Percentiles rank a stretch among this genome's conserved stretches.
phyloP scores from a whole-genome alignment of 2,888 invertebrate species.

The Acanthosoma haemorrhoidale region DNA sequence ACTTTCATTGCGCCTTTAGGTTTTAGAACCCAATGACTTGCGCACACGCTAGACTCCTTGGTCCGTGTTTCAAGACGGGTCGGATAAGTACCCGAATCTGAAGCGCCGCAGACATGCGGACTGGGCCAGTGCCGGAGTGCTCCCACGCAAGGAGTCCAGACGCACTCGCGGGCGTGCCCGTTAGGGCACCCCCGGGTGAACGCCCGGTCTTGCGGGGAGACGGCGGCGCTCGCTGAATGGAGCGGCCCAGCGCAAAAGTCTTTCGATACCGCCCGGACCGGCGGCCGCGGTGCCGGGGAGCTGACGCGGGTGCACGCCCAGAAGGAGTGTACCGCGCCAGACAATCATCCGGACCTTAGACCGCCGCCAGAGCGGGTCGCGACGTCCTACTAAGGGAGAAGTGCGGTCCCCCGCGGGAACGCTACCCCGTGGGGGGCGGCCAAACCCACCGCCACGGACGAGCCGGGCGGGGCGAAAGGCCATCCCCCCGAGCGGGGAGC shows the following conservation, averaged over 20 bases:
- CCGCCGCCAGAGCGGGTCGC: slow-evolving; percentile 30
- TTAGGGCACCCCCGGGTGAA: background rate
- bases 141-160: slow-evolving; percentile 41
- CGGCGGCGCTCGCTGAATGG: background rate
- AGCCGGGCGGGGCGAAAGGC: background rate
- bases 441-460: background rate
- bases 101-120: slow-evolving; percentile 46
- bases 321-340: background rate
- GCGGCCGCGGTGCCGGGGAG: background rate
- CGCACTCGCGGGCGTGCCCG: background rate
- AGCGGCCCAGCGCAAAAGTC: background rate
- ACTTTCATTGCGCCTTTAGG: slow-evolving; percentile 64
- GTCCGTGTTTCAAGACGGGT: slow-evolving; percentile 67
- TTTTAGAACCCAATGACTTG: slow-evolving; percentile 61
- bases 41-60: slow-evolving; percentile 66
- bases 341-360: background rate
- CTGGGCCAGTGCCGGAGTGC: slow-evolving; percentile 40
- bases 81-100: slow-evolving; percentile 49
- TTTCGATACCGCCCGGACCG: background rate
- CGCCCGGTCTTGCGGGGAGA: background rate
- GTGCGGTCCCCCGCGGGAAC: slow-evolving; percentile 28
- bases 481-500: background rate
- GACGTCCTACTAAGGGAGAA: slow-evolving; percentile 33
- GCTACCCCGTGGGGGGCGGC: slow-evolving; percentile 30
- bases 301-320: background rate